phyloP scores from a whole-genome alignment of 2,797 vertebrate genomes.

The Clarias platycephalus region DNA sequence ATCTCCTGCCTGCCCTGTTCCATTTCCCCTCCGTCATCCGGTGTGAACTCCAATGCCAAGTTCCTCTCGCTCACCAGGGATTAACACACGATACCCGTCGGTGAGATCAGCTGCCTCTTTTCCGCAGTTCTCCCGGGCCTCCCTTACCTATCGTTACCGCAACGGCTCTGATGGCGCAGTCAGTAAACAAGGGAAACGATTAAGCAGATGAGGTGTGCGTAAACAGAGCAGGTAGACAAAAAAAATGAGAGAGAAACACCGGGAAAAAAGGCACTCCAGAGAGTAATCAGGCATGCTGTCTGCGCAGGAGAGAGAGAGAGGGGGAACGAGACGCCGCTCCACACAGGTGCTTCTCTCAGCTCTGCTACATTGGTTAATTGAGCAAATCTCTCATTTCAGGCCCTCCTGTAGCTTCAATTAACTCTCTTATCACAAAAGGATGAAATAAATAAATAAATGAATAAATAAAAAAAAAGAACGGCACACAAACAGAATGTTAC shows the following conservation, averaged over 20 bases:
- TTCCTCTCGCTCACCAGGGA: constrained; percentile 20
- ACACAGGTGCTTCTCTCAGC: constrained; percentile 79
- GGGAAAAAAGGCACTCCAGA: constrained; percentile 54
- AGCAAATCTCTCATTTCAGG: constrained; percentile 78
- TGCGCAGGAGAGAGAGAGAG: constrained; percentile 28
- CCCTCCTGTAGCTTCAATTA: constrained; percentile 76
- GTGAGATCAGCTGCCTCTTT: constrained; percentile 21
- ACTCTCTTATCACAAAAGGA: constrained; percentile 36
- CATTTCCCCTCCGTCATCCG: constrained; percentile 23
- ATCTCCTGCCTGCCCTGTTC: constrained; percentile 9
- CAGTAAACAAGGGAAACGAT: constrained; percentile 48
- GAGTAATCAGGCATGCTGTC: constrained; percentile 75
- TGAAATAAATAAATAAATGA: constrained; percentile 24
- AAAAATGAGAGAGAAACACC: neutral
- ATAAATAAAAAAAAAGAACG: constrained; percentile 18
- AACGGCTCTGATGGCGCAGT: constrained; percentile 23
- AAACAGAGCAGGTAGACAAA: constrained; percentile 50
- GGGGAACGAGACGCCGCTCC: constrained; percentile 11
- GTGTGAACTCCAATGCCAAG: constrained; percentile 23
- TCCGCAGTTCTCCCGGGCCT: constrained; percentile 14
- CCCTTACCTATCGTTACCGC: constrained; percentile 36
- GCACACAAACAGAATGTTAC: neutral
- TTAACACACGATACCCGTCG: neutral
- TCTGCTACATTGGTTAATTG: constrained; percentile 76
- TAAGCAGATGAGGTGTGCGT: constrained; percentile 48